A percentile compares a stretch with the other conserved stretches of the same genome.
Evolutionary conservation across 2,888 invertebrate genomes (phyloP).

Genomic region (Mythimna vitellina): DNA sequence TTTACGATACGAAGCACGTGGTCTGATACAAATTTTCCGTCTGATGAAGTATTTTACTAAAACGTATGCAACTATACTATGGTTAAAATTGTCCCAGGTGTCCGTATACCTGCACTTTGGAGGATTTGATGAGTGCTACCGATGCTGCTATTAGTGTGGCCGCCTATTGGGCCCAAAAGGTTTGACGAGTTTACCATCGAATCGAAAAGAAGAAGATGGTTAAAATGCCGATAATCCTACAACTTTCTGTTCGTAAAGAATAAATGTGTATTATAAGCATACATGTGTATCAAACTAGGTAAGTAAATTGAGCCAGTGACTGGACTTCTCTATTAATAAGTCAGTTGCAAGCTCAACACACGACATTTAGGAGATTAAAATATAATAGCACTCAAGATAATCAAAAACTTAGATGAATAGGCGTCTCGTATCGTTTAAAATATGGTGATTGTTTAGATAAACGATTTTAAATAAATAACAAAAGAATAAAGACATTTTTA

Average conservation of each 20-base stretch:
- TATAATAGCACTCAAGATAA: constrained; percentile 36
- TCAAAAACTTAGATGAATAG: constrained; percentile 37
- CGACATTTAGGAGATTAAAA: constrained; percentile 52
- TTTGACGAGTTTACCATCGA: too few species aligned
- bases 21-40: constrained; percentile 71
- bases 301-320: constrained; percentile 38
- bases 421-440: constrained; percentile 8
- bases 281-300: constrained; percentile 46
- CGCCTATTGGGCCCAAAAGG: too few species aligned
- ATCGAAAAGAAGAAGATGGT: too few species aligned
- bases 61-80: constrained; percentile 23
- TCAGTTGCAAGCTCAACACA: constrained; percentile 47
- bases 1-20: constrained; percentile 68
- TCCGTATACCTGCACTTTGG: too few species aligned
- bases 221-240: constrained; percentile 25
- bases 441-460: constrained; percentile 23
- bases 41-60: constrained; percentile 12
- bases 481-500: constrained; percentile 8
- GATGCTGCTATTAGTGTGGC: too few species aligned
- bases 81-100: too few species aligned
- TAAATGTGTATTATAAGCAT: constrained; percentile 44
- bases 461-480: constrained; percentile 13
- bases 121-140: too few species aligned
- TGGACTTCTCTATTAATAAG: constrained; percentile 58
- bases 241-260: constrained; percentile 24